These are phyloP conservation scores for Enteromius anoplus DNA, from an alignment of 2,797 vertebrate genomes.

Conservation along the genomic window DNA sequence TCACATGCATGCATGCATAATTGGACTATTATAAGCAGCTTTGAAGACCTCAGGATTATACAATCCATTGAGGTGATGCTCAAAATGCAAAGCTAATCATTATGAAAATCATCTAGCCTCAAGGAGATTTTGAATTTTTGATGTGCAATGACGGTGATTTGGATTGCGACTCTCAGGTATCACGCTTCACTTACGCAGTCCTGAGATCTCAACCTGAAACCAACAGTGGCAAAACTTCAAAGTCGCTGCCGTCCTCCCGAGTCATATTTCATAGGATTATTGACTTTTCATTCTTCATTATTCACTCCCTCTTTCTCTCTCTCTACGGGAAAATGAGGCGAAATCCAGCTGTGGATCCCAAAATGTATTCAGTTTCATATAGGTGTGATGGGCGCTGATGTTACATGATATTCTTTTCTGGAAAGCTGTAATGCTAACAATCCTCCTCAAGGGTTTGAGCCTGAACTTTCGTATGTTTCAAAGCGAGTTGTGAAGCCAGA, in stretches of 20 bases:
- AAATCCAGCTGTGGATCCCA: constrained; percentile 23
- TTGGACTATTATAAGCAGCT: not conserved
- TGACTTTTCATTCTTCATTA: constrained; percentile 1
- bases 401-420: constrained; percentile 47
- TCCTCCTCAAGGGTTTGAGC: not conserved
- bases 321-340: not conserved
- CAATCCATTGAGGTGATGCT: not conserved
- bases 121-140: not conserved
- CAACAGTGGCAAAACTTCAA: constrained; percentile 9
- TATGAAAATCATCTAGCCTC: not conserved
- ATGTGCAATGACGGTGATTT: not conserved
- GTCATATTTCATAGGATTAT: not conserved
- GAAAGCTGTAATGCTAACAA: constrained; percentile 32
- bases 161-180: not conserved
- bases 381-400: constrained; percentile 21
- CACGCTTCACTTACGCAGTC: not conserved
- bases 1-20: constrained; percentile 6
- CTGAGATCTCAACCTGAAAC: not conserved
- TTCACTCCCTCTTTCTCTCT: not conserved
- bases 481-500: constrained; percentile 7
- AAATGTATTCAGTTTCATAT: constrained; percentile 55
- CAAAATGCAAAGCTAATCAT: constrained; percentile 24
- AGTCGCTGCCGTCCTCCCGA: not conserved
- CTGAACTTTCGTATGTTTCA: not conserved
- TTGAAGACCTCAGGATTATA: not conserved